Evolutionary conservation across 2,888 invertebrate genomes (phyloP), one percentile per base, ranked within the genome.

Genomic region (Drosophila pseudotalamancana): DNA sequence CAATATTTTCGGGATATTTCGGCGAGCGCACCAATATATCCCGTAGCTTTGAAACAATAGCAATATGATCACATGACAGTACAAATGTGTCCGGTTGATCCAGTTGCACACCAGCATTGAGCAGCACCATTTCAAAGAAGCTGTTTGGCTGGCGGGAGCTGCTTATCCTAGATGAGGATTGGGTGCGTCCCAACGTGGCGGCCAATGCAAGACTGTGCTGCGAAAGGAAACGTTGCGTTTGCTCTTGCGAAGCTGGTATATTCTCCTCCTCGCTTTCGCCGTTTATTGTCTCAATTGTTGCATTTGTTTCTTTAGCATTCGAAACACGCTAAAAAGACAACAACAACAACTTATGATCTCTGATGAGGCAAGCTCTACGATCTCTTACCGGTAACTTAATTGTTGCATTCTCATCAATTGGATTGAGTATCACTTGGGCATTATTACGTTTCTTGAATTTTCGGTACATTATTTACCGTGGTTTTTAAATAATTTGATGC

Each of bases 1-100:
- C 88, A n/a, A 94, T 89, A 81, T 93, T 93, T 37, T 92, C 91
- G 0, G 93, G 93, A 85, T 93, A 93, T 35, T 93, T 92, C 14
- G 90, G 87, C 45, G 92, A 90, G 56, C 90, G 90, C 57, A 90
- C 88, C 6, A 93, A 80, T 23, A 90, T 90, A 18, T 91, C 90
- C n/a, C 92, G 92, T 6, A 93, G 89, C 73, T 92, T 93, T 1
- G 92, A 90, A 6, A 93, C 90, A 64, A 93, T 92, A 34, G 92
- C 90, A 19, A 93, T 90, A 53, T 92, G 92, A 87, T 94, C 93
- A 29, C 90, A 90, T 21, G 88, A 77, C 40, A 91, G 64, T n/a
- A 90, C 72, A 63, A 90, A 89, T 43, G 79, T 85, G n/a, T 91
- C 88, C 0, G 72, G 70, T 37, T 89, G 85, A 49, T 91, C 90